Evolutionary conservation across 2,113 vertebrate species (phyloP).

Genomic region (Eptesicus fuscus): DNA sequence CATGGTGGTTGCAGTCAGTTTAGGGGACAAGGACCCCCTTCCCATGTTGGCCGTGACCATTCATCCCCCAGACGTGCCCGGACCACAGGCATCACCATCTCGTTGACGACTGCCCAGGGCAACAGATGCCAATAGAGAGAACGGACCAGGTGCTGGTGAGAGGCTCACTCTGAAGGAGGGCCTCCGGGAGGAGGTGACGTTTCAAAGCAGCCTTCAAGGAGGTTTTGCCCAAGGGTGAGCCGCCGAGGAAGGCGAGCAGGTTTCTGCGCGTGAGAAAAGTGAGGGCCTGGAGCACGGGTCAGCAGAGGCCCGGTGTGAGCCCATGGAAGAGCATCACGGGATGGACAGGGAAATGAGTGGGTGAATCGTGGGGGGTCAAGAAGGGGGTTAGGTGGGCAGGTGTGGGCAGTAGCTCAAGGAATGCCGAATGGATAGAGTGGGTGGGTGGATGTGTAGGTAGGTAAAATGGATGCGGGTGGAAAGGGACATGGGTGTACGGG

Average conservation of each 20-base stretch:
- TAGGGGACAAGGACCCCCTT: background rate
- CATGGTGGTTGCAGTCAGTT: no score
- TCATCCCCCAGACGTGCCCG: background rate
- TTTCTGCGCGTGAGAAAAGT: background rate
- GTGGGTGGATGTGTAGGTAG: background rate
- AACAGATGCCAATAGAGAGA: background rate
- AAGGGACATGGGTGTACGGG: background rate
- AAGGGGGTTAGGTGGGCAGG: background rate
- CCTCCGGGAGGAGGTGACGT: background rate
- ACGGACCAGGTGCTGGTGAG: background rate
- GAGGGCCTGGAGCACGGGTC: background rate
- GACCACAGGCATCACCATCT: background rate
- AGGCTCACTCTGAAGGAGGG: background rate
- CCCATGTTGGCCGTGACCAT: background rate
- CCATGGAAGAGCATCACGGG: rapidly evolving
- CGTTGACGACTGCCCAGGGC: background rate
- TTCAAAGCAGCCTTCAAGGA: background rate
- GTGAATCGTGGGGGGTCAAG: rapidly evolving
- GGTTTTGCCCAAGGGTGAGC: background rate
- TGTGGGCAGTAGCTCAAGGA: background rate
- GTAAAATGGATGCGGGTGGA: background rate
- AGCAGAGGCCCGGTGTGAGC: background rate
- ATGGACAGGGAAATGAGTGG: background rate
- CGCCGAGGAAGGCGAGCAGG: background rate
- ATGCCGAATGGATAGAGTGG: background rate